phyloP scores from a whole-genome alignment of 2,797 vertebrate species.

The Myoxocephalus aenaeus region DNA sequence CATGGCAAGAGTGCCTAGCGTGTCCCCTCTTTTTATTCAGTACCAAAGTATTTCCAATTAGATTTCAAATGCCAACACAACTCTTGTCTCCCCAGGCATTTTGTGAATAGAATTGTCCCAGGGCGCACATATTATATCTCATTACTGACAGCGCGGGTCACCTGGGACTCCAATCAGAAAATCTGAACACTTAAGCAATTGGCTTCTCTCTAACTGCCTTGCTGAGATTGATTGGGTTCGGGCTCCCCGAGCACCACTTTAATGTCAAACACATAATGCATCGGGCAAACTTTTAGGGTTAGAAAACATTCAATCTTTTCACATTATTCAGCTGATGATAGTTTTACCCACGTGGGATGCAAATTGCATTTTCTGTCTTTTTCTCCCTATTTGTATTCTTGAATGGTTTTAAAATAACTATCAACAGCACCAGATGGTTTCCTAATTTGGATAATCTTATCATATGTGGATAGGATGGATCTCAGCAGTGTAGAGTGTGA shows the following conservation, averaged over 20 bases:
- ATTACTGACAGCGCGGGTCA: slow-evolving; percentile 80
- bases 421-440: slow-evolving; percentile 61
- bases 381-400: slow-evolving; percentile 32
- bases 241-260: slow-evolving; percentile 75
- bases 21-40: slow-evolving; percentile 55
- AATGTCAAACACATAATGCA: slow-evolving; percentile 82
- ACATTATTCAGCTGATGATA: slow-evolving; percentile 55
- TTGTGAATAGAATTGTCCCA: slow-evolving; percentile 78
- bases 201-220: slow-evolving; percentile 67
- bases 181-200: slow-evolving; percentile 80
- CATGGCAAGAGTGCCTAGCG: slow-evolving; percentile 41
- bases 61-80: slow-evolving; percentile 76
- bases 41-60: slow-evolving; percentile 80
- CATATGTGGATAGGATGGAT: slow-evolving; percentile 55
- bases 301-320: slow-evolving; percentile 63
- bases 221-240: slow-evolving; percentile 78
- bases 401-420: slow-evolving; percentile 37
- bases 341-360: slow-evolving; percentile 49
- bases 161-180: slow-evolving; percentile 80
- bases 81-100: slow-evolving; percentile 72
- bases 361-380: slow-evolving; percentile 15
- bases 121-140: slow-evolving; percentile 81
- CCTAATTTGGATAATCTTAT: slow-evolving; percentile 55
- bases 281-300: slow-evolving; percentile 63
- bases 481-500: slow-evolving; percentile 40